Evolutionary conservation across 2,888 invertebrate genomes (phyloP), one percentile per base, ranked within the genome.

Genomic region (Charanyca ferruginea): DNA sequence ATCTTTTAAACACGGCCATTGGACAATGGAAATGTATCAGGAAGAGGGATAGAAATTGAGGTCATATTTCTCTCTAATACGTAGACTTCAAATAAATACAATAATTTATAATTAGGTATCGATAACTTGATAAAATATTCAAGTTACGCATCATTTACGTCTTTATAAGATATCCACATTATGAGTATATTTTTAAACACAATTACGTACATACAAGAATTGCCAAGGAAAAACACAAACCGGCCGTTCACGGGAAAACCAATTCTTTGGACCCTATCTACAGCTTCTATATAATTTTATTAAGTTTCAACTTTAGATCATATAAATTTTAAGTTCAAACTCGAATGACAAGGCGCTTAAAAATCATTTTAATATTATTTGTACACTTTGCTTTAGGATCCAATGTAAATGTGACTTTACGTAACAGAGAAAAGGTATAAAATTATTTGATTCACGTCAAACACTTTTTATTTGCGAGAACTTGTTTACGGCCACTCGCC

Each of bases 401-500:
- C 48, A 60, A 28, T n/a, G 55, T n/a, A 74, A 80, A 66, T 51
- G n/a, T 13, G 2, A 65, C 71, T 70, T 60, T 81, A 70, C 38
- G 0, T 0, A 7, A 9, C 16, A 0, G n/a, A 1, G 0, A 2
- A 66, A 79, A 45, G 44, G 55, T 58, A 51, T 47, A 66, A 60
- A 70, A 35, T 76, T 8, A n/a, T 25, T 52, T 70, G 44, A 45
- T 22, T 25, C 1, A n/a, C 8, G 2, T 28, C 25, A 16, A 25
- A 35, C 2, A 28, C 9, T 63, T 54, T 63, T 69, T 58, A 20
- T 42, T 61, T 8, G 22, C 4, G 41, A 59, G 25, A 53, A 83
- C 81, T 82, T 87, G 85, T 88, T 87, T 88, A 83, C 82, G 72
- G 77, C 67, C 83, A 85, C 66, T 84, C 74, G 75, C 41, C 57